Evolutionary conservation across 2,888 invertebrate species (phyloP), one percentile per base, ranked within the genome.

Genomic region (Phragmatobia fuliginosa): DNA sequence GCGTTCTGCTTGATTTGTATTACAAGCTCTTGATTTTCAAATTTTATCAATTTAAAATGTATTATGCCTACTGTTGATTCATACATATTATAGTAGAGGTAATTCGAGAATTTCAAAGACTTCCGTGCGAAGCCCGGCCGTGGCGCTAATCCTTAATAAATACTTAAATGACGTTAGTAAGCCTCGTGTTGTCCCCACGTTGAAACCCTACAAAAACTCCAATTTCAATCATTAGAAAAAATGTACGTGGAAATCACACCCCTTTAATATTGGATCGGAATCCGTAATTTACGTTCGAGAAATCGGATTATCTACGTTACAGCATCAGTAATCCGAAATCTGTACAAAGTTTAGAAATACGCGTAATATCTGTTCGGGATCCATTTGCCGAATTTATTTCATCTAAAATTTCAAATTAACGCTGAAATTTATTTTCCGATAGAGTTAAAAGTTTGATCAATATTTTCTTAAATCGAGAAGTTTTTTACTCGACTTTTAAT

Each of bases 281-380:
- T 56, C 28, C 41, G 21, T 18, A 62, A 62, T 62, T 52, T 36
- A 18, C 64, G 52, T 11, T 33, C 31, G 36, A 38, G 60, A 32
- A 62, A 73, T 71, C 56, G 25, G 45, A 67, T 69, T 67, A 73
- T 56, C 41, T 21, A 52, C 62, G 32, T 68, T 56, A 70, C 31
- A 72, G 65, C 63, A 41, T 21, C 11, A 56, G 28, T 65, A 18
- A 36, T 56, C 16, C 56, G 11, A 73, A 61, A 28, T 58, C 33
- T 45, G 25, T 67, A 70, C 33, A 67, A 69, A 70, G 64, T 68
- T 31, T 25, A 52, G 63, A 62, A 38, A 25, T 52, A 52, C 52
- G n/a, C 10, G n/a, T 11, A 10, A 25, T 14, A 16, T 25, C 28
- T 2, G 36, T 10, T 36, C 36, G 36, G 28, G 10, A 56, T 28